phyloP scores from a whole-genome alignment of 2,888 invertebrate genomes.

The Patella depressa region DNA sequence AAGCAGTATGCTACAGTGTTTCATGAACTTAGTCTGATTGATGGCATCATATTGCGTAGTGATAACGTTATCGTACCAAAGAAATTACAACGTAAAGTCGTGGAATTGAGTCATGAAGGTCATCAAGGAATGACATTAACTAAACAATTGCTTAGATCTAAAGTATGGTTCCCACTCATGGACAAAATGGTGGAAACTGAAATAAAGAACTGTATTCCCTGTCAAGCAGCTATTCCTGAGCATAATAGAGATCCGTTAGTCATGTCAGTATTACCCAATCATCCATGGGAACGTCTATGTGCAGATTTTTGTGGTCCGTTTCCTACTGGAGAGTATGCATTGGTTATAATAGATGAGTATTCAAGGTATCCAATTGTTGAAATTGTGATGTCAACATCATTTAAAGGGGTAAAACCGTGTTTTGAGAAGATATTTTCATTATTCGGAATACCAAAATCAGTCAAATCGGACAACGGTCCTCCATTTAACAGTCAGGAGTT shows the following conservation, averaged over 20 bases:
- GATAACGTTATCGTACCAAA: constrained; percentile 38
- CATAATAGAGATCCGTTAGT: constrained; percentile 17
- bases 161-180: constrained; percentile 48
- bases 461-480: constrained; percentile 38
- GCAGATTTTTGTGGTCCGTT: constrained; percentile 37
- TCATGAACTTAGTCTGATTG: constrained; percentile 24
- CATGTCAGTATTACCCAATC: constrained; percentile 15
- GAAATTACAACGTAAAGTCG: constrained; percentile 31
- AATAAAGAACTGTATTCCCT: constrained; percentile 36
- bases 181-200: constrained; percentile 33
- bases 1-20: constrained; percentile 21
- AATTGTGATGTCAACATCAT: constrained; percentile 27
- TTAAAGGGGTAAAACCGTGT: constrained; percentile 29
- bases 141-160: constrained; percentile 42
- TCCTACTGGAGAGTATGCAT: constrained; percentile 22
- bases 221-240: constrained; percentile 29
- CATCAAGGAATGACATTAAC: constrained; percentile 47
- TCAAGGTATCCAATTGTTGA: constrained; percentile 35
- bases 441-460: constrained; percentile 30
- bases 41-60: constrained; percentile 31
- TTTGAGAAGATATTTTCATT: constrained; percentile 19
- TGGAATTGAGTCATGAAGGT: constrained; percentile 42
- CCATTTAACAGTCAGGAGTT: constrained; percentile 33
- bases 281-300: constrained; percentile 27
- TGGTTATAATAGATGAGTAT: constrained; percentile 23